Base-by-base conservation (phyloP, 2,113 vertebrate species). In the Lasiurus cinereus region DNA sequence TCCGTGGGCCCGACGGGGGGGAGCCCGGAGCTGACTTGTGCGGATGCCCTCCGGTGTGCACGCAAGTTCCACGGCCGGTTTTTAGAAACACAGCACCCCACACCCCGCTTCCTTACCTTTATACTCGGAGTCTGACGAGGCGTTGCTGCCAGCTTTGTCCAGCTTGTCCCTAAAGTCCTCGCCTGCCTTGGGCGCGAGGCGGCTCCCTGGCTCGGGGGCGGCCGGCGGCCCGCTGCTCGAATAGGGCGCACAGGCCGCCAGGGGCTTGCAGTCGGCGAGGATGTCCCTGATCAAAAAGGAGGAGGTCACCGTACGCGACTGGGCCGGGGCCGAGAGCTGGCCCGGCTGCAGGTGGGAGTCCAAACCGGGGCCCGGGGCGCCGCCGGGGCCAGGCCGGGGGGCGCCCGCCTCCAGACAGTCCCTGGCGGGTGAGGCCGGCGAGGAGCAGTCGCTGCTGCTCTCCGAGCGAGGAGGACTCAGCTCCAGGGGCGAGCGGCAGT, bases 201-300 rank as follows among this genome's bases (percentile, higher is more conserved):
- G 98, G 70, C 97, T 97, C 88, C 99, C 99, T 11, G 98, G 97
- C 98, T 99, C 99, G 73, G 99, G 99, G 18, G 98, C 98, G 36
- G 99, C 98, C 43, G 99, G 99, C 62, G 99, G 99, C 96, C 99
- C 99, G 95, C 98, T 99, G 97, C 99, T 99, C 78, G 99, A 99
- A 94, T 99, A 99, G 29, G 99, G 99, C 1, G 99, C 99, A 90
- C 99, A 99, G 96, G 99, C 99, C 8, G 99, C 99, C 85, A 99
- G 98, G 1, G 99, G 99, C 82, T 99, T 99, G 98, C 99, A 99
- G 98, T 99, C 99, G 72, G 99, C 99, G 72, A 99, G 98, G 96
- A 99, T 99, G 97, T 99, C 99, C 98, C 99, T 98, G 98, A 99
- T 99, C 94, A 99, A 98, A 98, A 99, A 99, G 90, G 99, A 99